Conservation (phyloP, 2,797 vertebrate species). For the Onychomys arenicola region DNA sequence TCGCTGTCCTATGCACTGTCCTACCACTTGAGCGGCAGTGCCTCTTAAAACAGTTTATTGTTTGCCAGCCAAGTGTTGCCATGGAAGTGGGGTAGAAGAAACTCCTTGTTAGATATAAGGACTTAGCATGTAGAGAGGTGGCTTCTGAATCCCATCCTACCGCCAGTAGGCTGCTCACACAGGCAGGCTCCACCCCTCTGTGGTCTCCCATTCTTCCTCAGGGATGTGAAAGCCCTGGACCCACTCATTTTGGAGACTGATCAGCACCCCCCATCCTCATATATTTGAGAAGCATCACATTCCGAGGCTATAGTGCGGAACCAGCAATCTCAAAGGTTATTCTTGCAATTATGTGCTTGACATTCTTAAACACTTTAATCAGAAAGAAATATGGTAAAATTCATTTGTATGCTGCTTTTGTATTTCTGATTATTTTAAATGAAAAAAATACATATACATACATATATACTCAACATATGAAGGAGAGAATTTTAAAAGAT, state of each 20-base stretch:
- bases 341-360: not conserved
- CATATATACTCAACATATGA: not conserved
- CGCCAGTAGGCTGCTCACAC: not conserved
- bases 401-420: not conserved
- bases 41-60: not conserved
- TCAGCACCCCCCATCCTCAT: not conserved
- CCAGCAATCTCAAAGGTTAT: not conserved
- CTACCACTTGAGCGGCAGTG: not conserved
- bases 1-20: not conserved
- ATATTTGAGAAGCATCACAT: not conserved
- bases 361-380: not conserved
- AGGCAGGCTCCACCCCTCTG: not conserved
- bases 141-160: not conserved
- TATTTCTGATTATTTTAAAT: slow-evolving; percentile 27
- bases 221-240: not conserved
- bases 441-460: not conserved
- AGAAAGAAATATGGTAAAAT: not conserved
- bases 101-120: not conserved
- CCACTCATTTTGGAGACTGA: not conserved
- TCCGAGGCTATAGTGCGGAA: not conserved
- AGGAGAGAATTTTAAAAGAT: not conserved
- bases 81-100: not conserved
- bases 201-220: not conserved
- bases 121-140: not conserved
- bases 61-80: not conserved